Percentiles rank a stretch among this genome's conserved stretches.
Conservation (phyloP, 2,797 vertebrate species). For the Cryptoblepharus egeriae region DNA sequence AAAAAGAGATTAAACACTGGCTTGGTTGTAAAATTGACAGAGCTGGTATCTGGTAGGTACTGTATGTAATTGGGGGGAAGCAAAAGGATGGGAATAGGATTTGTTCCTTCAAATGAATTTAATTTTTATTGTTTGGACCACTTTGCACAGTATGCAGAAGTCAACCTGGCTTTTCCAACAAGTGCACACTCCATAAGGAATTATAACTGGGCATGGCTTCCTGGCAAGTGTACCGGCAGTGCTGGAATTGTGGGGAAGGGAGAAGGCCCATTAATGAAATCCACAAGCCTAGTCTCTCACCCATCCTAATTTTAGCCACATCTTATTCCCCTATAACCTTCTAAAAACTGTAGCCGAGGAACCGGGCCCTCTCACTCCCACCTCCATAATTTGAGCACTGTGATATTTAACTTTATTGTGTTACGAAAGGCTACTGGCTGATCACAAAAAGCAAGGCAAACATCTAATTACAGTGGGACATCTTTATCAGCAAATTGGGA, state of each 20-base stretch:
- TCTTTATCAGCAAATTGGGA: too few relatives aligned
- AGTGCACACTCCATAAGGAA: background rate
- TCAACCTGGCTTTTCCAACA: background rate
- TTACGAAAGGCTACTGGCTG: background rate
- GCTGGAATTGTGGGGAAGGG: background rate
- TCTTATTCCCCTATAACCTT: background rate
- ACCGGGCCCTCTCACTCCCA: too few relatives aligned
- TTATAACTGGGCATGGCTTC: background rate
- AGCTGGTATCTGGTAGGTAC: background rate
- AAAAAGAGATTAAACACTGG: background rate
- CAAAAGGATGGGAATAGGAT: too few relatives aligned
- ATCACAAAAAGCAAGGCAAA: too few relatives aligned
- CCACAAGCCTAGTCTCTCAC: background rate
- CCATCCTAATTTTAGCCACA: background rate
- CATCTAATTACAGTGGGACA: too few relatives aligned
- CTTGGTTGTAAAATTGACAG: constrained; percentile 20
- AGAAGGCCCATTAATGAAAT: background rate
- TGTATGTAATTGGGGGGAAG: background rate
- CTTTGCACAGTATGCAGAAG: background rate
- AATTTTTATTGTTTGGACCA: background rate
- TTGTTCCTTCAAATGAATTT: background rate
- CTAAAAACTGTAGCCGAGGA: background rate
- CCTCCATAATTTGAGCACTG: background rate
- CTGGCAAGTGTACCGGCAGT: background rate
- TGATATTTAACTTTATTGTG: background rate